Evolutionary conservation across 2,113 vertebrate genomes (phyloP), one percentile per base, ranked within the genome.

Genomic region (Beaufortia kweichowensis): DNA sequence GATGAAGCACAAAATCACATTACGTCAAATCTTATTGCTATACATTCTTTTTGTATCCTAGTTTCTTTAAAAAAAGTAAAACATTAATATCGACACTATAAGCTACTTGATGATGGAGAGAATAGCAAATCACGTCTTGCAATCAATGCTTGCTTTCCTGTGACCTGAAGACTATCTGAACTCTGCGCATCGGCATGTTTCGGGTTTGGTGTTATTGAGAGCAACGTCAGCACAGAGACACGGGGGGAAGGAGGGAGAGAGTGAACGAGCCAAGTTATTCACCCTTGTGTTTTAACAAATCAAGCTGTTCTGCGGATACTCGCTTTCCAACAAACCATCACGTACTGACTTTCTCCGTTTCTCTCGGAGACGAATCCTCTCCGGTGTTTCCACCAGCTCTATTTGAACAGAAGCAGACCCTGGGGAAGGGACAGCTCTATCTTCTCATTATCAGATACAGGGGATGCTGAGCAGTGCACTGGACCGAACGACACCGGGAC

Each of bases 171-270:
- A 70, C 43, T 63, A 46, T 50, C 57, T 61, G 24, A 31, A 50
- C 35, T 62, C 55, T 57, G 65, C 21, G 66, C 79, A 23, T 77
- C 55, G 55, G 53, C 24, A 48, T 59, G 74, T 76, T 53, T 43
- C 17, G 55, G 39, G 35, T 73, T 48, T 74, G 79, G 88, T 87
- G 87, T 86, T 88, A 86, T 89, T 83, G 87, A 83, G 84, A 79
- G 84, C 87, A 85, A 90, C 89, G 85, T 89, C 89, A 88, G 86
- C 86, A 78, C 80, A 83, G 74, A 79, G 83, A 81, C 85, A 83
- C 84, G 85, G 84, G 83, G 78, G 85, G 87, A 84, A 69, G 85
- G 82, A 83, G 85, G 67, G 83, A 63, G 78, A n/a, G 66, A 56
- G 71, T 53, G 71, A 78, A 76, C 56, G 72, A 79, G 71, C 64